phyloP scores from a whole-genome alignment of 2,888 invertebrate species.

The Chrysopilus asiliformis region DNA sequence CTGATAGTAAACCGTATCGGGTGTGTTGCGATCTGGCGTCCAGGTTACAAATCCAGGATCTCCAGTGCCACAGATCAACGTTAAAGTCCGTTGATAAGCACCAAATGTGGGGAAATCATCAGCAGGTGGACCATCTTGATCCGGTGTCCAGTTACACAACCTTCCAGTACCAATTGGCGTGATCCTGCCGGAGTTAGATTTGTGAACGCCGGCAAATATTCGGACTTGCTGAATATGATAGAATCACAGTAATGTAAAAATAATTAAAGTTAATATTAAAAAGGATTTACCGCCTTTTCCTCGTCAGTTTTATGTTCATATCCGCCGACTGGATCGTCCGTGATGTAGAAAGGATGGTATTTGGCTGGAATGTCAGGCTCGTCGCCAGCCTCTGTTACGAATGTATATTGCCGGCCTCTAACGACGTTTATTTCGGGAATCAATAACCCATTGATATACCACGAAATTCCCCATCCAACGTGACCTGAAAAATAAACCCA shows the following conservation, averaged over 20 bases:
- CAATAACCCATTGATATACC: conserved; percentile 87
- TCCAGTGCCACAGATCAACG: conserved; percentile 70
- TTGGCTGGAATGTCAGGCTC: conserved; percentile 65
- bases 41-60: conserved; percentile 75
- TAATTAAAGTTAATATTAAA: conserved; percentile 3
- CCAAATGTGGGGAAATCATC: conserved; percentile 80
- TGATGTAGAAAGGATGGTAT: conserved; percentile 89
- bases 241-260: neutral
- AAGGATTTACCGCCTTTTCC: conserved; percentile 54
- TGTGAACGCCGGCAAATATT: conserved; percentile 70
- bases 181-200: conserved; percentile 52
- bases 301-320: conserved; percentile 70
- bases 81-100: conserved; percentile 74
- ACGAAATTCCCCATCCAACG: conserved; percentile 87
- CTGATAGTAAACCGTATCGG: conserved; percentile 90
- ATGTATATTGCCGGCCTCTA: conserved; percentile 73
- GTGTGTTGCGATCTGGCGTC: conserved; percentile 75
- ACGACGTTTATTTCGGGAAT: conserved; percentile 86
- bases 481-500: conserved; percentile 47
- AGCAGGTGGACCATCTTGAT: conserved; percentile 53
- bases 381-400: conserved; percentile 75
- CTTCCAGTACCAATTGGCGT: conserved; percentile 69
- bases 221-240: conserved; percentile 45
- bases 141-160: conserved; percentile 77
- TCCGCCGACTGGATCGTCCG: conserved; percentile 83